These are phyloP conservation scores for Scelioninae gen. 1 DNA, from an alignment of 2,888 invertebrate genomes.

Conservation along the genomic window DNA sequence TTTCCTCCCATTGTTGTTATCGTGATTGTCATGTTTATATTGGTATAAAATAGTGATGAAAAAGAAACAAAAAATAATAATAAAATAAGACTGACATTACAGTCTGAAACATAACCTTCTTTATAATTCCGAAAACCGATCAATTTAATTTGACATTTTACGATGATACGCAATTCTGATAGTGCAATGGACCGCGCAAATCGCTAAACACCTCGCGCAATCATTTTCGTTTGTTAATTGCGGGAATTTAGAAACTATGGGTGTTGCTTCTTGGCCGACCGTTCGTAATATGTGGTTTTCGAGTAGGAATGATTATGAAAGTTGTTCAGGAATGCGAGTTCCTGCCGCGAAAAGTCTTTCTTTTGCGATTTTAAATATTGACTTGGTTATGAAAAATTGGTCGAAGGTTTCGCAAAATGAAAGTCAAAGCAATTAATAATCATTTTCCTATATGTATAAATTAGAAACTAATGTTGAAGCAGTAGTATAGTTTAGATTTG, in stretches of 20 bases:
- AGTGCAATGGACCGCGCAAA: conserved; percentile 13
- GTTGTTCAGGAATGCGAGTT: conserved; percentile 7
- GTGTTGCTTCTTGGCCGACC: conserved; percentile 5
- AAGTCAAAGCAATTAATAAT: too few species aligned
- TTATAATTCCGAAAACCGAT: conserved; percentile 3
- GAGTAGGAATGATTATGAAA: conserved; percentile 35
- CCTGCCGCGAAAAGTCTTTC: conserved; percentile 20
- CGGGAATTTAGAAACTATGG: conserved; percentile 1
- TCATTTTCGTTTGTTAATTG: conserved; percentile 39
- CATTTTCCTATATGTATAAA: too few species aligned
- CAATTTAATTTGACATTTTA: conserved; percentile 49
- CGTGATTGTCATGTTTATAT: background rate
- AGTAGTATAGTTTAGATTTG: too few species aligned
- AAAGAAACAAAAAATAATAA: too few species aligned
- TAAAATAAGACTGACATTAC: conserved; percentile 10
- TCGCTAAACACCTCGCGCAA: background rate
- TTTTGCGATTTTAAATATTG: too few species aligned
- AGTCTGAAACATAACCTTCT: too few species aligned
- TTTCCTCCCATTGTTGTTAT: conserved; percentile 22
- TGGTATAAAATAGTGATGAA: conserved; percentile 11
- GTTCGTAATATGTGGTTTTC: conserved; percentile 34
- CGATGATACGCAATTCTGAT: conserved; percentile 8
- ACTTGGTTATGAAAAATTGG: background rate
- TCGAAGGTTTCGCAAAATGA: too few species aligned
- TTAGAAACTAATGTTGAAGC: too few species aligned